Percentiles rank a stretch among this genome's conserved stretches.
Evolutionary conservation across 2,888 invertebrate species (phyloP).

Genomic region (Acanthococcus lagerstroemiae): DNA sequence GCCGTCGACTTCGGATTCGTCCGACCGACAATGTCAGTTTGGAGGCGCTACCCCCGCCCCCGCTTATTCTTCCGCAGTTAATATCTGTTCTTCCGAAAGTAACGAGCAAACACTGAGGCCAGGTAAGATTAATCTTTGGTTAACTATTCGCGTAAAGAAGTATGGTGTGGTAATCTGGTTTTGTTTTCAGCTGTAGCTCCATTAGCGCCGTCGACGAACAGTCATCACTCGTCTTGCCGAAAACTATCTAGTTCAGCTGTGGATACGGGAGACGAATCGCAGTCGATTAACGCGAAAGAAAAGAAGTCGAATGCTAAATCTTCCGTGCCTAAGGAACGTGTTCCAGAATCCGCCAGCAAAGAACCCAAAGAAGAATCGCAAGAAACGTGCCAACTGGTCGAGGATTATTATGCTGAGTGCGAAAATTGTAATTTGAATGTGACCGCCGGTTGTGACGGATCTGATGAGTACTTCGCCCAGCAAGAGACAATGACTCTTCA

Average conservation of each 20-base stretch:
- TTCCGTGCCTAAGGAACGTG: constrained; percentile 9
- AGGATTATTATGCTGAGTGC: constrained; percentile 72
- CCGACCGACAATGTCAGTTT: constrained; percentile 18
- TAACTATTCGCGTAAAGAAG: too few species aligned
- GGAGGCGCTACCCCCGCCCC: neutral
- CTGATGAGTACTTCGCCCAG: constrained; percentile 52
- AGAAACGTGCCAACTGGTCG: constrained; percentile 39
- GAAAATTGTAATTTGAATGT: constrained; percentile 65
- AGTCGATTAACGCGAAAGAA: neutral
- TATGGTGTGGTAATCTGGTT: too few species aligned
- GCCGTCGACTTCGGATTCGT: constrained; percentile 21
- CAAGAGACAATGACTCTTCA: constrained; percentile 60
- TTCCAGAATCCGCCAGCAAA: neutral
- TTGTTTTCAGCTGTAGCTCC: too few species aligned
- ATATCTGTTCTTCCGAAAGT: too few species aligned
- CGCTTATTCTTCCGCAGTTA: constrained; percentile 13
- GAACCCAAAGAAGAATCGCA: constrained; percentile 3
- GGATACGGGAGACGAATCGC: neutral
- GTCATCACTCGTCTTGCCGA: neutral
- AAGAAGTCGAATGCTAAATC: constrained; percentile 11
- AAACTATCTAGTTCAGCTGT: neutral
- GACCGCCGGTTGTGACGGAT: constrained; percentile 46
- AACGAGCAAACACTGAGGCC: too few species aligned
- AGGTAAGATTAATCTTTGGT: too few species aligned
- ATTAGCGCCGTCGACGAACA: too few species aligned